Evolutionary conservation across 2,797 vertebrate genomes (phyloP).

Genomic region (Oceanodroma leucorhoa): DNA sequence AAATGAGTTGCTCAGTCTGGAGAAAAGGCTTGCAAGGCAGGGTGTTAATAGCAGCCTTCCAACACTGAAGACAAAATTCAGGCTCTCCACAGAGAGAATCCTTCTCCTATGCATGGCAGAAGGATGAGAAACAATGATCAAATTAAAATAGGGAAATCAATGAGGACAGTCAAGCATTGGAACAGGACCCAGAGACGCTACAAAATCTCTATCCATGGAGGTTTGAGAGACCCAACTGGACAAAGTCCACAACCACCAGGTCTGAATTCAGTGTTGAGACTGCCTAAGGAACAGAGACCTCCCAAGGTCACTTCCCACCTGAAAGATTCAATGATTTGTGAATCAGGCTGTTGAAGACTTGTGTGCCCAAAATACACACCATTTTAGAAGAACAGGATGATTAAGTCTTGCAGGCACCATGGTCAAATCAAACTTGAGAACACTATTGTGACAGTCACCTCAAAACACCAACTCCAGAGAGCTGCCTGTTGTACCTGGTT

Average conservation of each 20-base stretch:
- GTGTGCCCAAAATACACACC: background rate
- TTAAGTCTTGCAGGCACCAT: background rate
- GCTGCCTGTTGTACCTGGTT: background rate
- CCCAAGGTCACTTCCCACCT: background rate
- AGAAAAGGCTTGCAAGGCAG: background rate
- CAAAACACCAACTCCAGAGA: background rate
- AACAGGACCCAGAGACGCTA: background rate
- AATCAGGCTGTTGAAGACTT: background rate
- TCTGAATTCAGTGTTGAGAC: background rate
- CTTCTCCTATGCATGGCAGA: accelerated
- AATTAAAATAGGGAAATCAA: background rate
- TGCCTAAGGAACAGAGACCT: background rate
- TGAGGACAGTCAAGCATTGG: background rate
- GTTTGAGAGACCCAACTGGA: background rate
- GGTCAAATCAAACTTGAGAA: background rate
- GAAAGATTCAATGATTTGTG: accelerated
- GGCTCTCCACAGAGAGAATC: background rate
- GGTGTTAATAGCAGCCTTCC: background rate
- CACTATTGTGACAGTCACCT: accelerated
- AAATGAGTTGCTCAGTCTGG: background rate
- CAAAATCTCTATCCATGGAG: background rate
- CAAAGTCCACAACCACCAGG: background rate
- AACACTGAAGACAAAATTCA: no score
- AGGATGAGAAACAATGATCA: accelerated
- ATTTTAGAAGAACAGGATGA: background rate